These are phyloP conservation scores for Fistularia tabacaria DNA, from an alignment of 2,797 vertebrate species.

Conservation along the genomic window DNA sequence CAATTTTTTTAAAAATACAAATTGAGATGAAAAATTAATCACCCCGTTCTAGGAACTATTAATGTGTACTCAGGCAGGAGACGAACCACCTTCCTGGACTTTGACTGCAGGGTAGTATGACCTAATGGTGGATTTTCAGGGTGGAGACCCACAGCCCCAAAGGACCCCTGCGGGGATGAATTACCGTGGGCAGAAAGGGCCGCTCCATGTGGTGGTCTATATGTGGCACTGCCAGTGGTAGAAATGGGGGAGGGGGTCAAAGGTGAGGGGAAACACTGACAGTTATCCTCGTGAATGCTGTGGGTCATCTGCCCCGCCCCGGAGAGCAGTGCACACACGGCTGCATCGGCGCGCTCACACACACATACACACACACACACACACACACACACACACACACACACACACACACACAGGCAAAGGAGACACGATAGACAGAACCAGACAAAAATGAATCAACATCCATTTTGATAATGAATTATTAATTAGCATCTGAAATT, in stretches of 20 bases:
- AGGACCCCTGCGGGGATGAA: conserved; percentile 20
- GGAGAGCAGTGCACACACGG: conserved; percentile 3
- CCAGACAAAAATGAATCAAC: not conserved
- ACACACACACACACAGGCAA: conserved; percentile 13
- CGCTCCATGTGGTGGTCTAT: conserved; percentile 51
- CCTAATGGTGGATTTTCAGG: conserved; percentile 15
- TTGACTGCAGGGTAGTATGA: conserved; percentile 4
- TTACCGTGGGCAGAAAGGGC: conserved; percentile 23
- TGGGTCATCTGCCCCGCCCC: conserved; percentile 18
- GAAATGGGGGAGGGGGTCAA: conserved; percentile 46
- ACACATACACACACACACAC: conserved; percentile 16
- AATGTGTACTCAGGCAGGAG: conserved; percentile 4
- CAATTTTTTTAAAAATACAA: no score
- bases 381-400: conserved; percentile 10
- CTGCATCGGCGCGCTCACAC: no score
- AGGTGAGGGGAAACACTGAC: conserved; percentile 57
- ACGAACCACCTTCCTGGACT: conserved; percentile 11
- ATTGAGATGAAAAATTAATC: no score
- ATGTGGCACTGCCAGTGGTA: conserved; percentile 42
- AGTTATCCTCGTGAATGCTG: conserved; percentile 37
- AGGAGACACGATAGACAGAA: not conserved
- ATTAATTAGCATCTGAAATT: not conserved
- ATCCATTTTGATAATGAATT: not conserved
- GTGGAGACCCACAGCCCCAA: conserved; percentile 4
- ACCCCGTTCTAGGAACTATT: not conserved